A percentile compares a stretch with the other conserved stretches of the same genome.
Conservation (phyloP, 2,797 vertebrate species). For the Furcifer pardalis region DNA sequence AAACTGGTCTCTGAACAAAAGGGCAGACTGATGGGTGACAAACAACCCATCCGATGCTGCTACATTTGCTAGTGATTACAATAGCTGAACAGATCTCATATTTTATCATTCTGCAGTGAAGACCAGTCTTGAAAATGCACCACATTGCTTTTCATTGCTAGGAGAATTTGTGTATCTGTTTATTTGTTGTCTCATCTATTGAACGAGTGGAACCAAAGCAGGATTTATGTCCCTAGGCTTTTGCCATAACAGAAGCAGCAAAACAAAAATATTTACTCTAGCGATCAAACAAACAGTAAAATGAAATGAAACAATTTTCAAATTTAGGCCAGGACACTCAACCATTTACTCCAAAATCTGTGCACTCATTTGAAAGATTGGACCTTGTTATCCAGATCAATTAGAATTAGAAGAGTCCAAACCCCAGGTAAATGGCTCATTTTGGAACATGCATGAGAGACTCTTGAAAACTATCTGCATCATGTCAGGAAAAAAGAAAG, state of each 20-base stretch:
- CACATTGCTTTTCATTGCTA: background rate
- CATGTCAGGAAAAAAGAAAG: background rate
- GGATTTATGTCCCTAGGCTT: background rate
- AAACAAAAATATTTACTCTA: background rate
- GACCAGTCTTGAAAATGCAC: too few relatives aligned
- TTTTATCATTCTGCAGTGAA: too few relatives aligned
- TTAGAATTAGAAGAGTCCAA: background rate
- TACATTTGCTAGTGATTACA: too few relatives aligned
- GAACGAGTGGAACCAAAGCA: too few relatives aligned
- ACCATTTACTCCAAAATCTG: background rate
- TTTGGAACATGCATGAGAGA: background rate
- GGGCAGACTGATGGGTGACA: too few relatives aligned
- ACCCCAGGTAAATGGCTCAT: conserved; percentile 3
- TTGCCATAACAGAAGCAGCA: too few relatives aligned
- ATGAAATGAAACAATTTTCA: background rate
- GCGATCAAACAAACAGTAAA: background rate
- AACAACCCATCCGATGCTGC: too few relatives aligned
- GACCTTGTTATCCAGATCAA: background rate
- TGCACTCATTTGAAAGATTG: background rate
- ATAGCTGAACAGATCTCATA: too few relatives aligned
- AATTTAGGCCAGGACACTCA: background rate
- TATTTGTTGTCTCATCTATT: too few relatives aligned
- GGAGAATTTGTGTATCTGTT: too few relatives aligned
- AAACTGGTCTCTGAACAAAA: too few relatives aligned
- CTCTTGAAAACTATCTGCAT: background rate